Conservation (phyloP, 2,113 vertebrate genomes). For the Thryonomys swinderianus region DNA sequence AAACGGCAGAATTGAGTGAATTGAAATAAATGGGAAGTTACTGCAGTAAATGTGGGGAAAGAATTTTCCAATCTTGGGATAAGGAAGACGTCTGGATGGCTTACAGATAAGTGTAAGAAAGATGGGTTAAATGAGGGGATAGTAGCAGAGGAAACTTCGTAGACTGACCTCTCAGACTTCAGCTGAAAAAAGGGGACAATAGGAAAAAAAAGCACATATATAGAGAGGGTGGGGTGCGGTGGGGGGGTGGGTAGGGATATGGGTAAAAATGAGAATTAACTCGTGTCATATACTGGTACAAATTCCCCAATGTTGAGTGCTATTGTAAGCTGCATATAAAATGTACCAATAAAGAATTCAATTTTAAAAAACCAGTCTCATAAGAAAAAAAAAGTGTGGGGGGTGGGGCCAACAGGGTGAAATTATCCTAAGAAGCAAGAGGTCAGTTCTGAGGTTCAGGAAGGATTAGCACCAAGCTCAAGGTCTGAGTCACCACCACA, state of each 20-base stretch:
- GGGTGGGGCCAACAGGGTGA: rapidly evolving
- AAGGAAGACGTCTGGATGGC: neutral
- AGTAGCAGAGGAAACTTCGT: neutral
- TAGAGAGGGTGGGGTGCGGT: too few relatives aligned
- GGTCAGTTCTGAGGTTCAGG: neutral
- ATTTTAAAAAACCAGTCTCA: too few relatives aligned
- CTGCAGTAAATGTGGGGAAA: neutral
- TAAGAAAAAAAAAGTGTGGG: too few relatives aligned
- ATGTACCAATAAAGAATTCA: too few relatives aligned
- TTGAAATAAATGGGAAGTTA: neutral
- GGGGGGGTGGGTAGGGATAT: too few relatives aligned
- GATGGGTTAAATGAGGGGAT: neutral
- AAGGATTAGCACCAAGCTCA: neutral
- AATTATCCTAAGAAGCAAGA: neutral
- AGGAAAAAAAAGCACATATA: too few relatives aligned
- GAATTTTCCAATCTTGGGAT: neutral
- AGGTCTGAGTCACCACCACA: rapidly evolving
- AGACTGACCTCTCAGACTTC: neutral
- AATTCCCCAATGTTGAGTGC: too few relatives aligned
- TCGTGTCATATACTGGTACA: too few relatives aligned
- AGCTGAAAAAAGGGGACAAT: too few relatives aligned
- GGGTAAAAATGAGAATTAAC: too few relatives aligned
- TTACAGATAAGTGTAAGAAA: neutral
- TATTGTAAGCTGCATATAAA: too few relatives aligned
- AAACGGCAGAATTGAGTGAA: neutral